Conservation (phyloP, 2,888 invertebrate species). For the Scaptomyza reducta region DNA sequence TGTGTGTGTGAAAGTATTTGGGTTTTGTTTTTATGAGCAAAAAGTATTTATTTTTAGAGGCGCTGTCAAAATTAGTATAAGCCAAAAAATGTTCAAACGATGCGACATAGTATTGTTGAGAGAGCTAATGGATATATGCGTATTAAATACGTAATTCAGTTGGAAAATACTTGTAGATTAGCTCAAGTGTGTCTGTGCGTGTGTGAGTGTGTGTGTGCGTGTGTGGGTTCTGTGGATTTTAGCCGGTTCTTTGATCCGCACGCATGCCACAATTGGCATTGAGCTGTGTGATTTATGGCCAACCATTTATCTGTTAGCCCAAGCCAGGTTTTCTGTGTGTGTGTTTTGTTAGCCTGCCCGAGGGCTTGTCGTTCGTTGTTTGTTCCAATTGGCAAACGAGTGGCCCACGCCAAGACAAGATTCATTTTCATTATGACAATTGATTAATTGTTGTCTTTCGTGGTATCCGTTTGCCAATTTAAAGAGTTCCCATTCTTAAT, state of each 20-base stretch:
- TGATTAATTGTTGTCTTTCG: slow-evolving; percentile 65
- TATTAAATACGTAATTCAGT: slow-evolving; percentile 26
- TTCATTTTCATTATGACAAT: slow-evolving; percentile 61
- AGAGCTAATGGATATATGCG: slow-evolving; percentile 29
- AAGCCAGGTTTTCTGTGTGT: slow-evolving; percentile 31
- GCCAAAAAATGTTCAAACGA: slow-evolving; percentile 23
- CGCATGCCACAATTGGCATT: slow-evolving; percentile 51
- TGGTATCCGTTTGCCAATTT: slow-evolving; percentile 66
- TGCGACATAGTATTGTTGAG: slow-evolving; percentile 25
- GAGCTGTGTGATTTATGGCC: slow-evolving; percentile 60
- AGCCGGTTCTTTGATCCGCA: slow-evolving; percentile 58
- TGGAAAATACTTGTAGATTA: slow-evolving; percentile 40
- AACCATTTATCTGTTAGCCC: slow-evolving; percentile 52
- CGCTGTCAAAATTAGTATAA: slow-evolving; percentile 60
- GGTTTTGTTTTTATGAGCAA: slow-evolving; percentile 50
- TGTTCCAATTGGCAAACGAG: slow-evolving; percentile 39
- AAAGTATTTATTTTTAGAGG: slow-evolving; percentile 56
- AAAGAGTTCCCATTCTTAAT: slow-evolving; percentile 27
- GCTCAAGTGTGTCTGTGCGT: slow-evolving; percentile 26
- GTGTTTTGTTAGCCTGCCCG: slow-evolving; percentile 27
- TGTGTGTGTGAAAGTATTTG: slow-evolving; percentile 59
- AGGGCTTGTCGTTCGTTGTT: slow-evolving; percentile 49
- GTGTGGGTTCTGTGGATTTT: slow-evolving; percentile 39
- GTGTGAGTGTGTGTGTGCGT: slow-evolving; percentile 1
- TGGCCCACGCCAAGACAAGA: slow-evolving; percentile 60